Evolutionary conservation across 2,113 vertebrate genomes (phyloP).

Genomic region (Mesitornis unicolor): DNA sequence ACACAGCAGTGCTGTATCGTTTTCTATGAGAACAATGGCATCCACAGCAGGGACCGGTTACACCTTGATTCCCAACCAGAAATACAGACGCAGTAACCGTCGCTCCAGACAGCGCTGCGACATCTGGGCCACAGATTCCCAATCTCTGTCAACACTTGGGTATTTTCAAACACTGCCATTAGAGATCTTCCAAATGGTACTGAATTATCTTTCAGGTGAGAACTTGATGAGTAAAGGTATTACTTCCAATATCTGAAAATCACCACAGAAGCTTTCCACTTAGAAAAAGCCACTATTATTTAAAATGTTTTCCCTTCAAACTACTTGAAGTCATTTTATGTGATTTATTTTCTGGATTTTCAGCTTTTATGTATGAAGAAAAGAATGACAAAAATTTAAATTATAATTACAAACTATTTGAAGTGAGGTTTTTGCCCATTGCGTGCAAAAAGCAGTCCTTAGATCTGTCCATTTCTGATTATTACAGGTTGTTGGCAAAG

Average conservation of each 20-base stretch:
- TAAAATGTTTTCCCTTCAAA: not conserved
- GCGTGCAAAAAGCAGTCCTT: not conserved
- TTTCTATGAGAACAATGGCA: slow-evolving; percentile 12
- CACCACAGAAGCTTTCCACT: not conserved
- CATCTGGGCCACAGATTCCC: slow-evolving; percentile 29
- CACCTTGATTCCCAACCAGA: slow-evolving; percentile 26
- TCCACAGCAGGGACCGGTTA: slow-evolving; percentile 8
- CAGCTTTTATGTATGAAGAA: not conserved
- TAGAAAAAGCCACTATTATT: not conserved
- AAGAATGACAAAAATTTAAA: not conserved
- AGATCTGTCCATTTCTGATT: not conserved
- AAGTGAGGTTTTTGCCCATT: accelerated
- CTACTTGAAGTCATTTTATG: not conserved
- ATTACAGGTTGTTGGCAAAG: not conserved
- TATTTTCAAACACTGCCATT: slow-evolving; percentile 78
- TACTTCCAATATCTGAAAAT: not conserved
- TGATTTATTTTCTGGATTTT: not conserved
- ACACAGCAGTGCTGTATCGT: accelerated
- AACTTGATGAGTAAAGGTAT: not conserved
- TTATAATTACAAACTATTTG: not conserved
- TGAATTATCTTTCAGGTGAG: slow-evolving; percentile 81
- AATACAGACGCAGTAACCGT: slow-evolving; percentile 20
- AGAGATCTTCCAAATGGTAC: slow-evolving; percentile 84
- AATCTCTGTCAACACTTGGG: slow-evolving; percentile 43
- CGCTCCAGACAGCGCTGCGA: not conserved